Percentiles rank a stretch among this genome's conserved stretches.
phyloP scores from a whole-genome alignment of 2,113 vertebrate species.

The Oophaga pumilio region DNA sequence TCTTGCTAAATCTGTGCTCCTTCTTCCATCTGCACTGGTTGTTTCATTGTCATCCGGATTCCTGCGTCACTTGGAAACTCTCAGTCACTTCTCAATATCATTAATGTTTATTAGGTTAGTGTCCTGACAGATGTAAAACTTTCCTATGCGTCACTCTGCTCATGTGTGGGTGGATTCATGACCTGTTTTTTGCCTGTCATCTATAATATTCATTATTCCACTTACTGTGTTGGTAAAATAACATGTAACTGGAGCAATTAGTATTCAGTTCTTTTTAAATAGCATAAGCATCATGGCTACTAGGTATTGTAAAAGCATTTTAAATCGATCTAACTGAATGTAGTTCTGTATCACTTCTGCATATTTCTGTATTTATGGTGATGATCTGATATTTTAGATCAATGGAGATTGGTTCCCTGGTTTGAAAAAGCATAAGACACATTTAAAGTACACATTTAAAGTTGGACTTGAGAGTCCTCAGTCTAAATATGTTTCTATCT shows the following conservation, averaged over 20 bases:
- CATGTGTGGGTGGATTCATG: conserved; percentile 44
- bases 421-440: too few relatives aligned
- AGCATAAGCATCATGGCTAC: neutral
- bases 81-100: neutral
- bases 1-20: neutral
- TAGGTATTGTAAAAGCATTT: neutral
- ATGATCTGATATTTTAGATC: too few relatives aligned
- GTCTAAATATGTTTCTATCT: too few relatives aligned
- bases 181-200: neutral
- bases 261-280: neutral
- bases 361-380: neutral
- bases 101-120: conserved; percentile 4
- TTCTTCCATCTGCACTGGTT: neutral
- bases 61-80: conserved; percentile 21
- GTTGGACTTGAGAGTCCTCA: too few relatives aligned
- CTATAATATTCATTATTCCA: conserved; percentile 17
- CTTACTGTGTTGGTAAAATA: neutral
- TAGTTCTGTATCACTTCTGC: neutral
- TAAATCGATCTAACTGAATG: neutral
- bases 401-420: too few relatives aligned
- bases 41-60: neutral
- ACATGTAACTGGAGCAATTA: neutral
- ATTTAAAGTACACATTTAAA: too few relatives aligned
- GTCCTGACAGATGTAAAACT: conserved; percentile 7
- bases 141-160: conserved; percentile 25